These are phyloP conservation scores for Herpetotheres cachinnans DNA, from an alignment of 2,113 vertebrate species.

Conservation along the genomic window DNA sequence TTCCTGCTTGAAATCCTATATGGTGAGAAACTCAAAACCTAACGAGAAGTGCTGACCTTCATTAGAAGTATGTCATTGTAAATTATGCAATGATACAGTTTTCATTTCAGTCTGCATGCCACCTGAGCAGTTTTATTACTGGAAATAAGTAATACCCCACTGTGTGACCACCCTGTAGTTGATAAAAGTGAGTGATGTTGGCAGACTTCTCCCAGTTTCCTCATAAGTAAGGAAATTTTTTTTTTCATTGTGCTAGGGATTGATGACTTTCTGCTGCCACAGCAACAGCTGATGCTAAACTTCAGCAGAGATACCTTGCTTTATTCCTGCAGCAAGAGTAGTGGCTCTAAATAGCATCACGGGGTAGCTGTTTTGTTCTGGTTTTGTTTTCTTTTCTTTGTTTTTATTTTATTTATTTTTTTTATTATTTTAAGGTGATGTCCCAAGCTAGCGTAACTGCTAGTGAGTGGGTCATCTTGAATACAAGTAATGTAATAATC, in stretches of 20 bases:
- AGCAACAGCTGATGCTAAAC: background rate
- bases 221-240: background rate
- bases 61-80: background rate
- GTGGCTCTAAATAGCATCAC: background rate
- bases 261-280: background rate
- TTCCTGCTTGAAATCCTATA: background rate
- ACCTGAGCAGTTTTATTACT: background rate
- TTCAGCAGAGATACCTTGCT: background rate
- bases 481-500: background rate
- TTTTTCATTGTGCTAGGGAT: background rate
- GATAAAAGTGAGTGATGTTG: background rate
- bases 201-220: background rate
- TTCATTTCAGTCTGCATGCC: background rate
- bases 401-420: background rate
- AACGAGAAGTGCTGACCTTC: background rate
- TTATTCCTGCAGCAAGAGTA: background rate
- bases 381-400: background rate
- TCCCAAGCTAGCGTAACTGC: background rate
- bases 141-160: background rate
- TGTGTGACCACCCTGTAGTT: background rate
- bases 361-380: background rate
- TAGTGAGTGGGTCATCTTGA: background rate
- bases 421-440: background rate
- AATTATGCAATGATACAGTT: background rate
- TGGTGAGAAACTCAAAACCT: slow-evolving; percentile 11